A percentile compares a stretch with the other conserved stretches of the same genome.
Conservation (phyloP, 1,140 invertebrate genomes). For the Oncopeltus fasciatus region DNA sequence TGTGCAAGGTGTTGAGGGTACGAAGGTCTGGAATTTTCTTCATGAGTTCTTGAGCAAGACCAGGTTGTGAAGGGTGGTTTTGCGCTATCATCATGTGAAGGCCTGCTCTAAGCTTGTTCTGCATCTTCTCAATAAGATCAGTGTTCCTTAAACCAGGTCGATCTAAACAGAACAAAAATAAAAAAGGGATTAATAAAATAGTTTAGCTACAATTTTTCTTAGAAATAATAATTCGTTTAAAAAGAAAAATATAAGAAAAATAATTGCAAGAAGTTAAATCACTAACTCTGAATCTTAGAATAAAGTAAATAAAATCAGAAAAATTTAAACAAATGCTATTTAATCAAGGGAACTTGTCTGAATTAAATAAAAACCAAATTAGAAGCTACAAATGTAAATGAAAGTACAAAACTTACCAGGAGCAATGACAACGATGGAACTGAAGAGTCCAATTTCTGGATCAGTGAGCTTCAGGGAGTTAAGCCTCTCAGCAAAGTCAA, state of each 20-base stretch:
- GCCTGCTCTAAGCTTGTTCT: conserved; percentile 69
- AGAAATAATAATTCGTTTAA: too few species aligned
- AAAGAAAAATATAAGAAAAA: too few species aligned
- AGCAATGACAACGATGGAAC: conserved; percentile 86
- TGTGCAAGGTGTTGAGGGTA: conserved; percentile 88
- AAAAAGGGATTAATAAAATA: conserved; percentile 21
- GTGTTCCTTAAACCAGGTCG: conserved; percentile 80
- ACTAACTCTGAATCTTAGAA: too few species aligned
- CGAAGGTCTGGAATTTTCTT: conserved; percentile 89
- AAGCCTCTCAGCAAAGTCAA: conserved; percentile 90
- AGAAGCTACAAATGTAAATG: too few species aligned
- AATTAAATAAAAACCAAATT: too few species aligned
- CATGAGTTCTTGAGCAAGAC: conserved; percentile 71
- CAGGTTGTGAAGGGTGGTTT: conserved; percentile 64
- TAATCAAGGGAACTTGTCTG: too few species aligned
- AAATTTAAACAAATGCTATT: too few species aligned
- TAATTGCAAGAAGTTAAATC: background rate
- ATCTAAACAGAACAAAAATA: conserved; percentile 36
- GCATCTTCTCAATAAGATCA: conserved; percentile 84
- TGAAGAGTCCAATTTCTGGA: conserved; percentile 85
- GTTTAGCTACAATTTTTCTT: conserved; percentile 14
- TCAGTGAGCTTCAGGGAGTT: conserved; percentile 80
- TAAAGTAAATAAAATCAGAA: too few species aligned
- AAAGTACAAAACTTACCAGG: conserved; percentile 52
- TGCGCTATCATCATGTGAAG: conserved; percentile 76